These are phyloP conservation scores for Sinhomidia bicolor DNA, from an alignment of 2,888 invertebrate species.

Conservation along the genomic window DNA sequence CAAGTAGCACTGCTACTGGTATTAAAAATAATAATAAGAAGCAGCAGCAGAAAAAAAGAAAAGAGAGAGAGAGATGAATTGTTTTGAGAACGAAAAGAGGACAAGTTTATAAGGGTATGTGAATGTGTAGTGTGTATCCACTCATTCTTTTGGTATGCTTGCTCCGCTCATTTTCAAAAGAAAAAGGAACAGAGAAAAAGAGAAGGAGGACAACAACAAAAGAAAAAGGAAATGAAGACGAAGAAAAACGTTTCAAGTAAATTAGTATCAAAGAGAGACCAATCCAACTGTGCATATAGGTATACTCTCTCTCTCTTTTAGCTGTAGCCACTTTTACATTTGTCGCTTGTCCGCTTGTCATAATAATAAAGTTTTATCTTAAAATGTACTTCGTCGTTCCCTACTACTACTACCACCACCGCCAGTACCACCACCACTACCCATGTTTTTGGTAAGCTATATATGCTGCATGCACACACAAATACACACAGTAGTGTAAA, in stretches of 20 bases:
- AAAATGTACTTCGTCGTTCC: slow-evolving; percentile 26
- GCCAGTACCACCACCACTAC: too few species aligned
- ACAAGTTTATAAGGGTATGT: background rate
- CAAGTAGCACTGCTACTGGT: background rate
- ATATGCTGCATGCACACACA: background rate
- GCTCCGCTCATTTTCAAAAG: background rate
- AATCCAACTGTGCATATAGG: background rate
- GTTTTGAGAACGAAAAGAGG: slow-evolving; percentile 20
- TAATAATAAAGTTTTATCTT: slow-evolving; percentile 66
- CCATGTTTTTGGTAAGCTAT: background rate
- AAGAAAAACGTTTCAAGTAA: slow-evolving; percentile 45
- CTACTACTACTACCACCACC: background rate
- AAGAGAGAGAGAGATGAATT: slow-evolving; percentile 54
- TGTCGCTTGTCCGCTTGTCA: slow-evolving; percentile 57
- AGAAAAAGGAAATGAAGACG: slow-evolving; percentile 50
- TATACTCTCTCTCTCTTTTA: background rate
- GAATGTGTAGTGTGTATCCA: too few species aligned
- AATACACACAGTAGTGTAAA: background rate
- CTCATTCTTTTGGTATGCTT: background rate
- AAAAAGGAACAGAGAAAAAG: slow-evolving; percentile 8
- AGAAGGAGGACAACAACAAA: slow-evolving; percentile 37
- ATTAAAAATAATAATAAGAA: slow-evolving; percentile 4
- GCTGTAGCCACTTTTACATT: slow-evolving; percentile 30
- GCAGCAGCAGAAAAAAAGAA: too few species aligned
- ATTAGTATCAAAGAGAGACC: slow-evolving; percentile 32